These are phyloP conservation scores for Meda fulgida DNA, from an alignment of 2,797 vertebrate species.

Conservation along the genomic window DNA sequence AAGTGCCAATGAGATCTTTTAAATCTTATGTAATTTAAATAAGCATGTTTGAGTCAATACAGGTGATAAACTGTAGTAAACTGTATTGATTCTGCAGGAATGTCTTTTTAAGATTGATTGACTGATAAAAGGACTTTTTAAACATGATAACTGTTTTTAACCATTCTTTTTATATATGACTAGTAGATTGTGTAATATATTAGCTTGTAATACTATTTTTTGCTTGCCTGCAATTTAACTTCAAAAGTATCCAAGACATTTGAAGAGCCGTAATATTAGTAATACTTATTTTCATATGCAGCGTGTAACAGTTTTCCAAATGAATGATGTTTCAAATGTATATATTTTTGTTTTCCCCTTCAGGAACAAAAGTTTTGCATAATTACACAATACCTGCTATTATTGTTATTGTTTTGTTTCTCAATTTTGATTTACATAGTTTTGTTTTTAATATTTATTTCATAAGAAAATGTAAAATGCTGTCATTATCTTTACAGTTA, in stretches of 20 bases:
- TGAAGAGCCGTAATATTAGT: neutral
- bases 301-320: neutral
- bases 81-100: neutral
- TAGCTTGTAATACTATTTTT: constrained; percentile 6
- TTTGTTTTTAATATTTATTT: constrained; percentile 60
- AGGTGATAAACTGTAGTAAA: no score
- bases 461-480: constrained; percentile 28
- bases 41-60: neutral
- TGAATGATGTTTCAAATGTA: neutral
- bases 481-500: constrained; percentile 39
- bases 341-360: neutral
- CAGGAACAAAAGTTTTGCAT: constrained; percentile 1
- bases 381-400: constrained; percentile 35
- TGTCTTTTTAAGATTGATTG: neutral
- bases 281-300: neutral
- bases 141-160: neutral
- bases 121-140: neutral
- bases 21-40: neutral
- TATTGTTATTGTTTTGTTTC: constrained; percentile 10
- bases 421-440: neutral
- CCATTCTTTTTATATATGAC: constrained; percentile 25
- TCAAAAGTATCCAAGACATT: neutral
- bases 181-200: constrained; percentile 10
- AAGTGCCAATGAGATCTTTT: neutral
- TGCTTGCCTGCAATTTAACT: neutral